These are phyloP conservation scores for Cuculus canorus DNA, from an alignment of 2,797 vertebrate genomes.

Conservation along the genomic window DNA sequence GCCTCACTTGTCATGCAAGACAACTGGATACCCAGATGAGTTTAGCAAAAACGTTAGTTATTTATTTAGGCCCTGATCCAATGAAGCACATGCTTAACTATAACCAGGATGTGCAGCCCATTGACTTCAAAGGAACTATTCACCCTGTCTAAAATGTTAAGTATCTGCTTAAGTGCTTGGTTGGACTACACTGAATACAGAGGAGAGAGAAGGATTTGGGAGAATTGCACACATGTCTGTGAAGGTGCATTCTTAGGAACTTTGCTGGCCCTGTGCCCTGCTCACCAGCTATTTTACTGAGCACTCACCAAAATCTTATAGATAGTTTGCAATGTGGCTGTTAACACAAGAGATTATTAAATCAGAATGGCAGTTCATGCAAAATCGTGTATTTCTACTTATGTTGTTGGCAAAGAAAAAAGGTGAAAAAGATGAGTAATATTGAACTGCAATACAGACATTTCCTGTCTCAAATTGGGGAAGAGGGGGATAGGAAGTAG, in stretches of 20 bases:
- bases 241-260: neutral
- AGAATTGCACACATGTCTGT: neutral
- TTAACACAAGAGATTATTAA: neutral
- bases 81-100: constrained; percentile 38
- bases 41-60: constrained; percentile 56
- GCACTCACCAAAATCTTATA: neutral
- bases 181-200: constrained; percentile 14
- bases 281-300: neutral
- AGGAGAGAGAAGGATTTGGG: neutral
- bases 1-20: constrained; percentile 55
- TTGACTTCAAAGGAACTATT: constrained; percentile 57
- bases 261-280: neutral
- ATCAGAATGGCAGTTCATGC: neutral
- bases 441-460: neutral
- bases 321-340: neutral
- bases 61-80: constrained; percentile 67
- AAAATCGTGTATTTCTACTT: constrained; percentile 4
- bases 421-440: neutral
- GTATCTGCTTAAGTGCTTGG: constrained; percentile 44
- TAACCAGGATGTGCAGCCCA: constrained; percentile 63
- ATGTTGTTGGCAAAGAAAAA: neutral
- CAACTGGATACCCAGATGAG: constrained; percentile 60
- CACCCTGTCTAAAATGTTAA: constrained; percentile 49
- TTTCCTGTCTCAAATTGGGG: neutral
- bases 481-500: neutral